phyloP scores from a whole-genome alignment of 2,113 vertebrate species.

The Otis tarda region DNA sequence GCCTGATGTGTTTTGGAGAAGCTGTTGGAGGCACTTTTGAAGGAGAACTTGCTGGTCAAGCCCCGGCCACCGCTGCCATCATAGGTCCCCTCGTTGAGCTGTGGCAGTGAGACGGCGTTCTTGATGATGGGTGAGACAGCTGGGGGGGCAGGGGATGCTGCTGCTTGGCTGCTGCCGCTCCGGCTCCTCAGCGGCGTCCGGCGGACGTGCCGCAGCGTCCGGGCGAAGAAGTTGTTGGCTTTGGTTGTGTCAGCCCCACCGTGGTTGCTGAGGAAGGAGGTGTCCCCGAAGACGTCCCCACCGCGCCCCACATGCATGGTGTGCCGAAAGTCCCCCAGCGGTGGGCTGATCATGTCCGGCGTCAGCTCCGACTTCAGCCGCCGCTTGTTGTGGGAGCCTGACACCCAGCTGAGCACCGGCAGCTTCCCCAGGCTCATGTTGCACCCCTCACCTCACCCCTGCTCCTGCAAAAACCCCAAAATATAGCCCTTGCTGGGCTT shows the following conservation, averaged over 20 bases:
- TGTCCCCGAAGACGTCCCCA: conserved; percentile 93
- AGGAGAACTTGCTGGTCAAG: conserved; percentile 73
- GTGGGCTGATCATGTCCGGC: conserved; percentile 93
- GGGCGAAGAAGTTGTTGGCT: conserved; percentile 81
- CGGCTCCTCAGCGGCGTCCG: conserved; percentile 69
- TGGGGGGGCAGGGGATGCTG: conserved; percentile 78
- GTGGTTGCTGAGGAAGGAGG: conserved; percentile 94
- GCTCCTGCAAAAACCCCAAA: neutral
- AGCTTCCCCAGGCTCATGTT: conserved; percentile 91
- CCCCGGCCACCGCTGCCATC: neutral
- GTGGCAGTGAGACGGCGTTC: conserved; percentile 90
- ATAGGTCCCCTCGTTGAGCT: conserved; percentile 80
- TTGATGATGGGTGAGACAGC: conserved; percentile 94
- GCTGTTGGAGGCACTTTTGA: conserved; percentile 78
- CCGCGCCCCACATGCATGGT: conserved; percentile 96
- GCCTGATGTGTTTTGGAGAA: conserved; percentile 78
- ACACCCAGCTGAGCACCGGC: conserved; percentile 85
- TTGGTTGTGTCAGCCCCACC: conserved; percentile 74
- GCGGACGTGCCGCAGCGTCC: conserved; percentile 85
- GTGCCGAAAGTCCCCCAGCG: conserved; percentile 92
- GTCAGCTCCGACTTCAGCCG: conserved; percentile 86
- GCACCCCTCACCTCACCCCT: neutral
- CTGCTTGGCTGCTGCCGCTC: conserved; percentile 58
- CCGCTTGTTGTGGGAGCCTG: conserved; percentile 85
- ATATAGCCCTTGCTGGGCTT: neutral